Conservation (phyloP, 2,888 invertebrate species). For the Cyclophora punctaria region DNA sequence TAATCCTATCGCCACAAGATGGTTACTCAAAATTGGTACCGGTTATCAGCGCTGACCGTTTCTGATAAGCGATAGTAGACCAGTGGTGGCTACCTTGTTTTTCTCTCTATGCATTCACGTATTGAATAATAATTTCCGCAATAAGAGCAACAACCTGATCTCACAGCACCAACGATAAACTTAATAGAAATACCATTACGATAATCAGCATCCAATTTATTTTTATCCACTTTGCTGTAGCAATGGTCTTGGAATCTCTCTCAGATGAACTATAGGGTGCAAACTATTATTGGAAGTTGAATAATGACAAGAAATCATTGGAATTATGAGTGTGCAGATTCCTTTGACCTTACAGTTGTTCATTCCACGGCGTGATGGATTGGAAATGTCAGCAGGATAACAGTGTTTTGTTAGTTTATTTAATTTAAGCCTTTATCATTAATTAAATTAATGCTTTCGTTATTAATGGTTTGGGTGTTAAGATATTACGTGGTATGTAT, state of each 20-base stretch:
- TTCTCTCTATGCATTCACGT: too few species aligned
- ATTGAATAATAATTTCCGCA: too few species aligned
- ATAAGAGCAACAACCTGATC: too few species aligned
- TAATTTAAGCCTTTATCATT: neutral
- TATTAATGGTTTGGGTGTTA: neutral
- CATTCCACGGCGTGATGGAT: slow-evolving; percentile 16
- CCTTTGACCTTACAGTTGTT: slow-evolving; percentile 40
- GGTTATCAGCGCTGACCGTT: too few species aligned
- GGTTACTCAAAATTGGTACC: too few species aligned
- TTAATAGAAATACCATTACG: too few species aligned
- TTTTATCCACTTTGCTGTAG: neutral
- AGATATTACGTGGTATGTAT: too few species aligned
- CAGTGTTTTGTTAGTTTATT: neutral
- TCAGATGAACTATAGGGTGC: slow-evolving; percentile 59
- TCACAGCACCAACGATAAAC: too few species aligned
- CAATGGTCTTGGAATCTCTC: too few species aligned
- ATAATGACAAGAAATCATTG: slow-evolving; percentile 61
- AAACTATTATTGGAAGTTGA: slow-evolving; percentile 71
- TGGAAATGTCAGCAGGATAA: slow-evolving; percentile 9
- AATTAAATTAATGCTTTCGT: neutral
- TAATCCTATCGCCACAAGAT: too few species aligned
- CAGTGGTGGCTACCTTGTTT: too few species aligned
- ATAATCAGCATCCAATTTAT: slow-evolving; percentile 1
- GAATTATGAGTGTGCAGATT: slow-evolving; percentile 69
- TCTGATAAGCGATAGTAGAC: too few species aligned